phyloP scores from a whole-genome alignment of 92 coral and sea anemone species.

The Meandrina meandrites region DNA sequence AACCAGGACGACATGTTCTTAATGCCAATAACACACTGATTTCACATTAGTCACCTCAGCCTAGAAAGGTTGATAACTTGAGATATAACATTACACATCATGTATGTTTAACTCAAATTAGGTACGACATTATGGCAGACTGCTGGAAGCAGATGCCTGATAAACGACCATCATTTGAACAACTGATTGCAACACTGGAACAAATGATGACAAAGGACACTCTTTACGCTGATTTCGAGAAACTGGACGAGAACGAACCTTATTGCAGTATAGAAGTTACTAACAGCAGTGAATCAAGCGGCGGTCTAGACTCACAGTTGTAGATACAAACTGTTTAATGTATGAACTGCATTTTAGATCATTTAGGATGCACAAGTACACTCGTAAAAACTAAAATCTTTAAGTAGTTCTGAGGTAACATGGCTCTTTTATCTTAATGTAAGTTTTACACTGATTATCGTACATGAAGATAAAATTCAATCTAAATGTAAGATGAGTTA shows the following conservation, averaged over 20 bases:
- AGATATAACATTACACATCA: too few species aligned
- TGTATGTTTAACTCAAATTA: not conserved
- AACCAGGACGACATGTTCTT: too few species aligned
- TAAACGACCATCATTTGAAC: slow-evolving; percentile 24
- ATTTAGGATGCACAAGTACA: too few species aligned
- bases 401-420: too few species aligned
- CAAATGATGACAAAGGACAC: slow-evolving; percentile 28
- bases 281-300: not conserved
- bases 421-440: too few species aligned
- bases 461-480: too few species aligned
- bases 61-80: not conserved
- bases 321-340: not conserved
- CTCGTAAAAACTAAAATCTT: too few species aligned
- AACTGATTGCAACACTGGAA: slow-evolving; percentile 3
- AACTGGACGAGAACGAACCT: not conserved
- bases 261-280: not conserved
- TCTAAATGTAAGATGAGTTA: too few species aligned
- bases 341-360: not conserved
- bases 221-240: slow-evolving; percentile 9
- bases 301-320: not conserved
- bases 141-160: slow-evolving; percentile 31
- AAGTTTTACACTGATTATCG: too few species aligned
- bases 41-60: not conserved
- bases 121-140: not conserved
- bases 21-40: not conserved